Evolutionary conservation across 1,140 invertebrate genomes (phyloP).

Genomic region (Himalopsyche phryganea): DNA sequence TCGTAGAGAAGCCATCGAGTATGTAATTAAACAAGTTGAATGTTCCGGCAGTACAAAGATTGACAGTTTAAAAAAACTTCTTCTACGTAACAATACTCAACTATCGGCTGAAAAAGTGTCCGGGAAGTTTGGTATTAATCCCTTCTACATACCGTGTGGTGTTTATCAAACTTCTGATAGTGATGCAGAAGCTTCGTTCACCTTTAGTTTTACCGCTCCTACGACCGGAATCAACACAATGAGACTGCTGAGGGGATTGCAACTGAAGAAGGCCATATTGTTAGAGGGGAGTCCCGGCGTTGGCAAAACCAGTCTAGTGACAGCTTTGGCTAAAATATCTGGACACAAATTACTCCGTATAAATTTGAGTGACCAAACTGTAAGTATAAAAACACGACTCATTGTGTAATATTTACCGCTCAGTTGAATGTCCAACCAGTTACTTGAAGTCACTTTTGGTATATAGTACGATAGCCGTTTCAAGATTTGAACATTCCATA

Average conservation of each 20-base stretch:
- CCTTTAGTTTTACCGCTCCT: conserved; percentile 76
- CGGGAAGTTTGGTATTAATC: conserved; percentile 63
- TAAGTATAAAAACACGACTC: too few relatives aligned
- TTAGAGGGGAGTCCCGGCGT: conserved; percentile 97
- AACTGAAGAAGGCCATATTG: conserved; percentile 87
- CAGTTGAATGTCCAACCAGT: too few relatives aligned
- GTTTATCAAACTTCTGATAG: not conserved
- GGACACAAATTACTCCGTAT: conserved; percentile 85
- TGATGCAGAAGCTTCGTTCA: conserved; percentile 33
- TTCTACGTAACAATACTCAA: conserved; percentile 38
- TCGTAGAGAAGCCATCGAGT: conserved; percentile 50
- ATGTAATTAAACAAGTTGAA: conserved; percentile 53
- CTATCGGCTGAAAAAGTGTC: conserved; percentile 39
- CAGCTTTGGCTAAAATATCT: conserved; percentile 83
- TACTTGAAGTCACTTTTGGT: too few relatives aligned
- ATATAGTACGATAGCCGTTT: too few relatives aligned
- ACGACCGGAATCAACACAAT: conserved; percentile 82
- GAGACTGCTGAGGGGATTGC: conserved; percentile 81
- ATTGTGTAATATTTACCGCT: too few relatives aligned
- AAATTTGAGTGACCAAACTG: conserved; percentile 98
- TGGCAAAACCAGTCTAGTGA: conserved; percentile 94
- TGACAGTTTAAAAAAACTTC: conserved; percentile 38
- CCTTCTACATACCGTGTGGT: conserved; percentile 66
- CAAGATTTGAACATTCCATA: too few relatives aligned
- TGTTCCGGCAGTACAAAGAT: conserved; percentile 39